Conservation (phyloP, 2,113 vertebrate species). For the Cryptoleucopteryx plumbea region DNA sequence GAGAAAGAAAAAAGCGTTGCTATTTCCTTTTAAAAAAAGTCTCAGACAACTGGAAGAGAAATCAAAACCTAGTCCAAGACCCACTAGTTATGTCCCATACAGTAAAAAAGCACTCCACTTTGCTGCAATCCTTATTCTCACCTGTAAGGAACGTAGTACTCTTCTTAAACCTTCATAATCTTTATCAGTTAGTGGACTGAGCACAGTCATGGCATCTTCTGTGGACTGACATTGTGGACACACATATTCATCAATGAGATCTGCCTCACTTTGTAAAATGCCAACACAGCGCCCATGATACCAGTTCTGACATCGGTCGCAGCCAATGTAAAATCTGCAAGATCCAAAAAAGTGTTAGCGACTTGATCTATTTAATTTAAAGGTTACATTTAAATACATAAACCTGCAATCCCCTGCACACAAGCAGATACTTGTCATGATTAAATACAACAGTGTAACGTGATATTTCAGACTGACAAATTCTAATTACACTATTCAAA, state of each 20-base stretch:
- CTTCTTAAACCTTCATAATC: constrained; percentile 94
- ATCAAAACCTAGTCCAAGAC: background rate
- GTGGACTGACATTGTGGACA: constrained; percentile 98
- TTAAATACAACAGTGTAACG: background rate
- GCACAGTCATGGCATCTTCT: constrained; percentile 97
- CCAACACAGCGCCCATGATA: constrained; percentile 98
- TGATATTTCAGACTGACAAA: background rate
- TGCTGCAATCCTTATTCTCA: constrained; percentile 12
- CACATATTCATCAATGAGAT: constrained; percentile 95
- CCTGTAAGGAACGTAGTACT: constrained; percentile 96
- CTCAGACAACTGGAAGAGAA: background rate
- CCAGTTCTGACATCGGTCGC: constrained; percentile 99
- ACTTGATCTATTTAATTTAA: background rate
- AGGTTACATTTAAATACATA: background rate
- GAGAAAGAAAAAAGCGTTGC: background rate
- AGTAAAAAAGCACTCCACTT: background rate
- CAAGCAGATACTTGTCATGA: background rate
- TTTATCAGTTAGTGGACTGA: constrained; percentile 94
- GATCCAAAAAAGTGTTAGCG: constrained; percentile 52
- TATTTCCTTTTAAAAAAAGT: background rate
- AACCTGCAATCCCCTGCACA: constrained; percentile 41
- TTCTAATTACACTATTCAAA: background rate
- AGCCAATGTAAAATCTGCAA: constrained; percentile 96
- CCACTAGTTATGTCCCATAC: accelerated
- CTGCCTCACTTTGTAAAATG: constrained; percentile 97